Conservation (phyloP, 2,797 vertebrate species). For the Oreochromis mossambicus region DNA sequence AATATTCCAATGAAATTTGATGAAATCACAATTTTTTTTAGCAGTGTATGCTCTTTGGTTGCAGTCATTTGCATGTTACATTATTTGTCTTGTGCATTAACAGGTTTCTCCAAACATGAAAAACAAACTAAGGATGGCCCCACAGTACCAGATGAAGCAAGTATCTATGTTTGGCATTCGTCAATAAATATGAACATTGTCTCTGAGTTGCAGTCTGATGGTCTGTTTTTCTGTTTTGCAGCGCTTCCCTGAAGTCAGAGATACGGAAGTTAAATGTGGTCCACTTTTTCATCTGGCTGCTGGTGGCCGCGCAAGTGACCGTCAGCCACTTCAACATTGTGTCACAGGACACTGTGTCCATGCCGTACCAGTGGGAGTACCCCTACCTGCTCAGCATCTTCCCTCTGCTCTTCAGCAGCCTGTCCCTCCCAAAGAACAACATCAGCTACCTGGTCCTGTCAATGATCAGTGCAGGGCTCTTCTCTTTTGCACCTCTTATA, state of each 20-base stretch:
- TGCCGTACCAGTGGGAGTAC: conserved; percentile 97
- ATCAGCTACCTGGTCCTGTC: conserved; percentile 97
- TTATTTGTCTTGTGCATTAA: neutral
- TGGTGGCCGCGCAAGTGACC: conserved; percentile 86
- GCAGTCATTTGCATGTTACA: neutral
- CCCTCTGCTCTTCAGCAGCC: conserved; percentile 85
- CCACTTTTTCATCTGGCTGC: conserved; percentile 88
- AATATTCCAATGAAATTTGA: neutral
- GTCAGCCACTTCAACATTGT: conserved; percentile 86
- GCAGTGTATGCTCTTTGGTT: neutral
- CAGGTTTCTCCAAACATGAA: conserved; percentile 78
- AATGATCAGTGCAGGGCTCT: conserved; percentile 95
- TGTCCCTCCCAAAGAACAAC: conserved; percentile 94
- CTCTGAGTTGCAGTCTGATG: neutral
- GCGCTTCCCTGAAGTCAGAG: conserved; percentile 80
- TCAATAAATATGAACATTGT: neutral
- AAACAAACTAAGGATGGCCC: conserved; percentile 80
- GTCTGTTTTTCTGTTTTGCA: conserved; percentile 21
- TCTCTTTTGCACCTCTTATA: conserved; percentile 92
- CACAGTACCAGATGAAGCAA: conserved; percentile 91
- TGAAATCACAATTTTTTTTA: neutral
- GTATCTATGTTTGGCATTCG: neutral
- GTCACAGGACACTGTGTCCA: conserved; percentile 87
- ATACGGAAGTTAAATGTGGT: conserved; percentile 90
- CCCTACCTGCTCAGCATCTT: conserved; percentile 91